Evolutionary conservation across 23 tunicate genomes (phyloP), one percentile per base, ranked within the genome.

Genomic region (Pegea sp.): DNA sequence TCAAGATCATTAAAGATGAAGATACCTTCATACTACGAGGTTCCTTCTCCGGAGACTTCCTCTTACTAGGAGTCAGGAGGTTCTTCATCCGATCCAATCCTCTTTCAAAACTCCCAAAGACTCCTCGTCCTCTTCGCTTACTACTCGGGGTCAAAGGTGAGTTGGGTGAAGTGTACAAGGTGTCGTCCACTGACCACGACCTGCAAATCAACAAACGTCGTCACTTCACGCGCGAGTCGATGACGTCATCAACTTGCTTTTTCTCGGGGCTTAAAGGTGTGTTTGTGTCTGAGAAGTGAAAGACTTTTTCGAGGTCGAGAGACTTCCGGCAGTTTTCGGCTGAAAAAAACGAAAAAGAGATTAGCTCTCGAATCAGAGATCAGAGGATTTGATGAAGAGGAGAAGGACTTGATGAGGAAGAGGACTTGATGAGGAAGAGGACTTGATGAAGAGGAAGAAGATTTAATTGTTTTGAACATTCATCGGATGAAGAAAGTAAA

Each of bases 71-170:
- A 1, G 98, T 89, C 19, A 89, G 67, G 32, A 89, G 65, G 54
- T 44, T 70, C 42, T 71, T 71, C 68, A 89, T 71, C 24, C 75
- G 66, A 38, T 89, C 98, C 43, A 89, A 54, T 23, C 98, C 98
- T 34, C 70, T 57, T 57, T 89, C 98, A 46, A 89, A 77, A 54
- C 90, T 76, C 29, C 98, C 98, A 28, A 89, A 89, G 66, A 89
- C 62, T 11, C 16, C 16, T 42, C 49, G 61, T 33, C 38, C 61
- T 52, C 34, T 53, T 63, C 50, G 63, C 34, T 71, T 63, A 33
- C 74, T 89, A 26, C 58, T 43, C 1, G 90, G 91, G 24, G 90
- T 89, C 50, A 77, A 62, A 4, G 87, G 78, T 34, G 71, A 76
- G 30, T 69, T 62, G 64, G 66, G 93, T 27, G 75, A 74, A 24